A percentile compares a stretch with the other conserved stretches of the same genome.
phyloP scores from a whole-genome alignment of 2,888 invertebrate species.

The Ormyrus rosae region DNA sequence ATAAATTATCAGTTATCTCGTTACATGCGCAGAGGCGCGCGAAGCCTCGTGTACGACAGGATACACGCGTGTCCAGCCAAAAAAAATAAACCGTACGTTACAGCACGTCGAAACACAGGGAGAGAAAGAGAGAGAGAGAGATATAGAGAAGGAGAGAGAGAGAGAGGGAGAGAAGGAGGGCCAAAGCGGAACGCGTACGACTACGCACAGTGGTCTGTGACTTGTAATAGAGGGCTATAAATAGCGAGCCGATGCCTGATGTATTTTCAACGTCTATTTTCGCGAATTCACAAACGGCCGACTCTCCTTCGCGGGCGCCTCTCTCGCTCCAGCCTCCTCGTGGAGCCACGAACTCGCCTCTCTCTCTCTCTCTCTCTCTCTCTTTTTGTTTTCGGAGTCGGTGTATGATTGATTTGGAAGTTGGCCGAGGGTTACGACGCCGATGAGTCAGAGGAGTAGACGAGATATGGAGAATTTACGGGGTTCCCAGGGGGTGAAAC shows the following conservation, averaged over 20 bases:
- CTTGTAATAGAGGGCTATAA: conserved; percentile 73
- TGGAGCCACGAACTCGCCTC: background rate
- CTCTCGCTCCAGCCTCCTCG: background rate
- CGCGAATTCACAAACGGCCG: conserved; percentile 58
- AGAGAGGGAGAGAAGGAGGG: conserved; percentile 55
- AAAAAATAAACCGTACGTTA: conserved; percentile 64
- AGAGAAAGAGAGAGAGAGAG: conserved; percentile 5
- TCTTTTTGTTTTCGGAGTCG: background rate
- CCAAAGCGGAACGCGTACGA: conserved; percentile 9
- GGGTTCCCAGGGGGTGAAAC: background rate
- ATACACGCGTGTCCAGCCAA: conserved; percentile 54
- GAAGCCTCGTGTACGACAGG: background rate
- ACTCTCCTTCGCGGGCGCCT: conserved; percentile 9
- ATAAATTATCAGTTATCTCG: conserved; percentile 36
- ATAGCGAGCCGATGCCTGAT: conserved; percentile 71
- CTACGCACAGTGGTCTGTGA: conserved; percentile 65
- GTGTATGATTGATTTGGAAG: conserved; percentile 19
- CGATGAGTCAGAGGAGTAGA: background rate
- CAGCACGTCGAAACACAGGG: conserved; percentile 64
- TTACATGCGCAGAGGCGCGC: no score
- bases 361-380: background rate
- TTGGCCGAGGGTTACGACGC: background rate
- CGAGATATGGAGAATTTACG: background rate
- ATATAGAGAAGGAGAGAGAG: background rate
- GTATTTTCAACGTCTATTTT: conserved; percentile 72